Base-by-base conservation (phyloP, 2,113 vertebrate species). In the Tragelaphus scriptus region DNA sequence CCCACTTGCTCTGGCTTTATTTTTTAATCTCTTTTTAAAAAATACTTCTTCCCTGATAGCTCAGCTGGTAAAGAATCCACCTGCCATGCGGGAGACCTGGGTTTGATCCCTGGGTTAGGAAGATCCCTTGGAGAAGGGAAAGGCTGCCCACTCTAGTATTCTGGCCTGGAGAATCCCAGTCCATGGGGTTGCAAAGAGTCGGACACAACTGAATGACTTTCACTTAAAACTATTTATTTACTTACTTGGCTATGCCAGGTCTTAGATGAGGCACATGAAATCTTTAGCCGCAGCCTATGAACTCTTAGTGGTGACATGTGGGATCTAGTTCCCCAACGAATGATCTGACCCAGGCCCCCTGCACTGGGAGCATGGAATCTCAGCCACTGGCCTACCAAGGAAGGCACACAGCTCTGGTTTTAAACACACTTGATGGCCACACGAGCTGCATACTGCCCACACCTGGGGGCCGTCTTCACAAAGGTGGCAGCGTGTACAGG, bases 401-500 rank as follows among this genome's bases (percentile, higher is more conserved):
- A 44, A 77, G 40, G 44, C 71, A 77, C 40, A 77, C 14, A 2
- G 6, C 13, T 88, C 49, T 49, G 6, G 47, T 77, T 63, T 44
- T 53, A 85, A 28, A 47, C 1, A 6, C 19, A 23, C 0, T 10
- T 49, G 13, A 51, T 9, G 6, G 56, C 19, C 1, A 7, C 14
- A 15, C 49, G 4, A 11, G 44, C 53, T 47, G 11, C 28, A 28
- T 0, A 0, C 36, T 7, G 25, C 55, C 30, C 2, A 4, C 49
- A 81, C 36, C 15, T 1, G 0, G 5, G 10, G 12, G 15, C 30
- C 6, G 14, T 36, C 16, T 53, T 61, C 6, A 6, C 10, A 6
- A 26, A 77, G n/a, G 23, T 0, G 2, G 51, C 13, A 9, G 23
- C 0, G 7, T 25, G 25, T 0, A 1, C 0, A 15, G 79, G 0